A percentile compares a stretch with the other conserved stretches of the same genome.
Evolutionary conservation across 2,113 vertebrate genomes (phyloP).

Genomic region (Pollimyrus isidori): DNA sequence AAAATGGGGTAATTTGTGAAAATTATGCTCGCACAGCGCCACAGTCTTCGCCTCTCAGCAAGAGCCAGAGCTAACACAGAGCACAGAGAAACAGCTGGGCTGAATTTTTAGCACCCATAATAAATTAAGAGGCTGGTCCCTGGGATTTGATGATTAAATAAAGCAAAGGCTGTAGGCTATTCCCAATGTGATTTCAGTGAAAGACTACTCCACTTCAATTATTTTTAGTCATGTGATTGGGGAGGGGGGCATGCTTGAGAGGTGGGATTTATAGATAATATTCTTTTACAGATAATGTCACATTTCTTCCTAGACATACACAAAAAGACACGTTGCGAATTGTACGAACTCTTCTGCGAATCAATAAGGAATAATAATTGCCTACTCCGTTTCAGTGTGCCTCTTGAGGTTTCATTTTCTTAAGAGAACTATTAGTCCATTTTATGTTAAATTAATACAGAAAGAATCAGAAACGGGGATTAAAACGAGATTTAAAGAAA

Average conservation of each 20-base stretch:
- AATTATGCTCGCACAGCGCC: slow-evolving; percentile 42
- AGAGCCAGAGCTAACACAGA: slow-evolving; percentile 42
- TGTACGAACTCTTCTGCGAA: slow-evolving; percentile 44
- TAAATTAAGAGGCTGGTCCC: slow-evolving; percentile 70
- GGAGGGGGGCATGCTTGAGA: slow-evolving; percentile 1
- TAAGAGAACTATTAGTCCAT: neutral
- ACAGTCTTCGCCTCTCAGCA: slow-evolving; percentile 49
- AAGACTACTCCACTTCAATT: slow-evolving; percentile 57
- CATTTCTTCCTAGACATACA: slow-evolving; percentile 44
- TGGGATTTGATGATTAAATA: slow-evolving; percentile 75
- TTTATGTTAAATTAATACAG: neutral
- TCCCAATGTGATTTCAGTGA: slow-evolving; percentile 56
- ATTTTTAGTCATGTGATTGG: slow-evolving; percentile 42
- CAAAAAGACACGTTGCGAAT: slow-evolving; percentile 51
- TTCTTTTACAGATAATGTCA: slow-evolving; percentile 51
- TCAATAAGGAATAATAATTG: slow-evolving; percentile 43
- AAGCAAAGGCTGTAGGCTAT: slow-evolving; percentile 55
- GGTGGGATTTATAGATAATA: slow-evolving; percentile 38
- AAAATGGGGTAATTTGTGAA: slow-evolving; percentile 45
- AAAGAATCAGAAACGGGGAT: neutral
- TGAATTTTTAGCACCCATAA: slow-evolving; percentile 74
- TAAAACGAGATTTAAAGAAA: neutral
- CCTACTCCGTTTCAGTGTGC: neutral
- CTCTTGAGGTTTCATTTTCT: neutral
- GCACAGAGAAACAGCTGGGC: slow-evolving; percentile 67